These are phyloP conservation scores for Paguma larvata DNA, from an alignment of 2,797 vertebrate genomes.

Conservation along the genomic window DNA sequence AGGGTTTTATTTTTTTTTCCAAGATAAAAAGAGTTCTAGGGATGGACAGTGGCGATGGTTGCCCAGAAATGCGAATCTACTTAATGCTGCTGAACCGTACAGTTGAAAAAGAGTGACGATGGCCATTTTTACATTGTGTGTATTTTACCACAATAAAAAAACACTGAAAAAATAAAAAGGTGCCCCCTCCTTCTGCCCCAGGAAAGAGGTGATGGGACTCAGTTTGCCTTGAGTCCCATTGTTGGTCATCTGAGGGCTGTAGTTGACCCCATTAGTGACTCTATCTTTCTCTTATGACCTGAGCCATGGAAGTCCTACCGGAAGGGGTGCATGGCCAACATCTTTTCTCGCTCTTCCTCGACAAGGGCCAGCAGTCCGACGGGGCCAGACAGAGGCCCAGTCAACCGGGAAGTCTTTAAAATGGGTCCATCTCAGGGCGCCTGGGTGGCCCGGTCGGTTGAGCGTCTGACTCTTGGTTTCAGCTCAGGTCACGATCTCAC, in stretches of 20 bases:
- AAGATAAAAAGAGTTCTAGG: background rate
- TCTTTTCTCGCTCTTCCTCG: background rate
- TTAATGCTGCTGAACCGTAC: background rate
- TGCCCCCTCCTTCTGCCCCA: background rate
- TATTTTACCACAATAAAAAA: background rate
- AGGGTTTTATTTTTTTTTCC: background rate
- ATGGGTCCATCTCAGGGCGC: too few relatives aligned
- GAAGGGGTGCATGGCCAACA: fast-evolving
- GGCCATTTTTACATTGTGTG: background rate
- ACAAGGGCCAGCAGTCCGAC: background rate
- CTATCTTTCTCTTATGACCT: background rate
- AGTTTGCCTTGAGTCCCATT: background rate
- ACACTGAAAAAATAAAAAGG: background rate
- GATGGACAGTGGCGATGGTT: too few relatives aligned
- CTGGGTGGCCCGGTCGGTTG: too few relatives aligned
- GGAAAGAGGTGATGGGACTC: background rate
- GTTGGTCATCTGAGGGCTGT: background rate
- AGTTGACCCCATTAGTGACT: background rate
- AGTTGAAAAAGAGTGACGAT: background rate
- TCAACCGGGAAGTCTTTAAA: background rate
- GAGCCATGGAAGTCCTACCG: background rate
- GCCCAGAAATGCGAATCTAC: background rate
- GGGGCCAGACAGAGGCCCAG: background rate
- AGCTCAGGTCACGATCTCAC: too few relatives aligned
- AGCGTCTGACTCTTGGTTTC: too few relatives aligned